Base-by-base conservation (phyloP, 1,140 invertebrate genomes). In the Polyergus mexicanus region DNA sequence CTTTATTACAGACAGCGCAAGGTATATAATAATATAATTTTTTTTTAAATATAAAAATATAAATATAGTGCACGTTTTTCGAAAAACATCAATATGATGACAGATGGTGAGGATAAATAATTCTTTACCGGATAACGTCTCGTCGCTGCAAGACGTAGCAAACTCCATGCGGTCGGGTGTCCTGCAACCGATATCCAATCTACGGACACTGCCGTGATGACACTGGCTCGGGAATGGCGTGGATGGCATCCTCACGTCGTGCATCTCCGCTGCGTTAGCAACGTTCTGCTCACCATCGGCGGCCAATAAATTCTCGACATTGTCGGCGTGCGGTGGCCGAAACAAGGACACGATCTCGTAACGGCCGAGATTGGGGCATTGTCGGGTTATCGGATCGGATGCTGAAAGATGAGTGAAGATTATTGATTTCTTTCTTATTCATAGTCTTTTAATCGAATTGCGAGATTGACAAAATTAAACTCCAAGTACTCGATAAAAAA, bases 151-250 rank as follows among this genome's bases (percentile, higher is more conserved):
- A 32, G 93, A 94, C 16, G 94, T 91, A 35, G 92, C 89, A 56
- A 94, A 94, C 84, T 94, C 94, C 94, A 95, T 94, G 56, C 93
- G 90, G 88, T 95, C 94, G 38, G 94, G 91, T 60, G 87, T 93
- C 80, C 92, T 92, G 90, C 94, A 95, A 69, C 94, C 94, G 77
- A 95, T 94, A 80, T 94, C 93, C 63, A 95, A 86, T 60, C 91
- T 89, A 51, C 92, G 92, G 60, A 94, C 86, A 47, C 92, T 94
- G 28, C 88, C 91, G 35, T 94, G 92, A 35, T 91, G 91, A 71
- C 94, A 95, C 2, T 90, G 91, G 10, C 84, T 91, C 2, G 93
- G 92, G n/a, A 86, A 88, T 0, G 81, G 89, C 19, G 91, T 91
- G 66, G 92, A 91, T 16, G 91, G 90, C 19, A 86, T 66, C 66